Evolutionary conservation across 2,888 invertebrate species (phyloP).

Genomic region (Bimastos eiseni): DNA sequence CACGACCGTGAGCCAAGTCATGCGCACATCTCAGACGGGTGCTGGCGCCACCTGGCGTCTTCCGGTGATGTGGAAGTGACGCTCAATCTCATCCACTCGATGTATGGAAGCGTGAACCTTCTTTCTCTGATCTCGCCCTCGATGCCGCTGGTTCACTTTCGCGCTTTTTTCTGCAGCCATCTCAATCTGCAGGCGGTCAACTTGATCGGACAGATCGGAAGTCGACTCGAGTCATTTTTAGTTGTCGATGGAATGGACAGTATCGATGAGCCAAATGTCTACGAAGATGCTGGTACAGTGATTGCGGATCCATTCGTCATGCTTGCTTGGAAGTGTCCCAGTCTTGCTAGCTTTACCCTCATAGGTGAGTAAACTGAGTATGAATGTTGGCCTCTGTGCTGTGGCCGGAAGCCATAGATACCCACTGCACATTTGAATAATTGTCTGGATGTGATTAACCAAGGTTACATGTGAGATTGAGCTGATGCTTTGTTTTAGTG

Average conservation of each 20-base stretch:
- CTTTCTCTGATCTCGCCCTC: conserved; percentile 71
- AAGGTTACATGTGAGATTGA: too few species aligned
- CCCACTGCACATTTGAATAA: too few species aligned
- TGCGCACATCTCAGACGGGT: conserved; percentile 69
- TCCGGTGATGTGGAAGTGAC: conserved; percentile 68
- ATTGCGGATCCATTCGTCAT: conserved; percentile 69
- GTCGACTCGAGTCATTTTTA: conserved; percentile 67
- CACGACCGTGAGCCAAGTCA: conserved; percentile 72
- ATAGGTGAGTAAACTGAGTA: conserved; percentile 61
- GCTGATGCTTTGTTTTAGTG: too few species aligned
- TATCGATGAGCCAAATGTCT: conserved; percentile 29
- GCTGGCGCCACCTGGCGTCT: conserved; percentile 69
- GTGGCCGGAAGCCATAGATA: too few species aligned
- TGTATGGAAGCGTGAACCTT: conserved; percentile 68
- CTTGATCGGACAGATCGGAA: conserved; percentile 63
- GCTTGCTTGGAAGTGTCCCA: conserved; percentile 71
- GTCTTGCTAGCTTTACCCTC: conserved; percentile 68
- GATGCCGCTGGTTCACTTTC: conserved; percentile 76
- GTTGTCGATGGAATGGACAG: conserved; percentile 68
- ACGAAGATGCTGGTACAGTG: conserved; percentile 20
- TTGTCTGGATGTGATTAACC: too few species aligned
- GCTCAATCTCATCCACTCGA: conserved; percentile 72
- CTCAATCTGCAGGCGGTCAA: conserved; percentile 68
- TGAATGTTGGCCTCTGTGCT: background rate
- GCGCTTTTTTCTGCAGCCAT: conserved; percentile 75